phyloP scores from a whole-genome alignment of 2,113 vertebrate species.

The Cyanoderma ruficeps region DNA sequence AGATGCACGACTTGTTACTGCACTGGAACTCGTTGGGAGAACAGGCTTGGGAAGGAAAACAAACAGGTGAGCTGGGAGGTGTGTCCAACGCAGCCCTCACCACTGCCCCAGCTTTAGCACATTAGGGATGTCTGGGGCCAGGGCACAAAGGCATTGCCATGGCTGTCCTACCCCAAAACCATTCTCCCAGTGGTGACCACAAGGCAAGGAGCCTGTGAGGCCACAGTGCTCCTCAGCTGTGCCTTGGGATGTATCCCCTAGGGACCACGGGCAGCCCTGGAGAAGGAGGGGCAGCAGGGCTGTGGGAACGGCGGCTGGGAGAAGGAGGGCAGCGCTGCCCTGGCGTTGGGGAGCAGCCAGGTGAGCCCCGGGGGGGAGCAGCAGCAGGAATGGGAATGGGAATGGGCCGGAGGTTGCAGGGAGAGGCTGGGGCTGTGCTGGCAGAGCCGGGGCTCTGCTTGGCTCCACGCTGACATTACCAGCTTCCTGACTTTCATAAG shows the following conservation, averaged over 20 bases:
- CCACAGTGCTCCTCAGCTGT: background rate
- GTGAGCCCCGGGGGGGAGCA: background rate
- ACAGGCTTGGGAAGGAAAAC: conserved; percentile 77
- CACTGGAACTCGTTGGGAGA: conserved; percentile 91
- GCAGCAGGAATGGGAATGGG: background rate
- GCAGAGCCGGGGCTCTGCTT: accelerated
- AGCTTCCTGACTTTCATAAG: conserved; percentile 34
- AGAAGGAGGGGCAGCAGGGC: background rate
- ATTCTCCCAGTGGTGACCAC: background rate
- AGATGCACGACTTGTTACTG: conserved; percentile 87
- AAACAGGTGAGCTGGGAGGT: conserved; percentile 26
- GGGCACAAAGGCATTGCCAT: background rate
- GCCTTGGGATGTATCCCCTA: background rate
- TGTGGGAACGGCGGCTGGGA: background rate
- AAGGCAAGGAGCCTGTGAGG: background rate
- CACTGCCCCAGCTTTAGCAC: background rate
- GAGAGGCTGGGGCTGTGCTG: background rate
- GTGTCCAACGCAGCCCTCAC: background rate
- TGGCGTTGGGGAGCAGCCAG: background rate
- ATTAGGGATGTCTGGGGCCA: background rate
- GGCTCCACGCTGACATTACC: background rate
- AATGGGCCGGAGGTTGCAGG: accelerated
- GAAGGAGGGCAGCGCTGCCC: accelerated
- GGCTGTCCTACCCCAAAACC: background rate
- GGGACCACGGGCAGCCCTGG: background rate